Percentiles rank a stretch among this genome's conserved stretches.
Conservation (phyloP, 2,888 invertebrate species). For the Troides helena region DNA sequence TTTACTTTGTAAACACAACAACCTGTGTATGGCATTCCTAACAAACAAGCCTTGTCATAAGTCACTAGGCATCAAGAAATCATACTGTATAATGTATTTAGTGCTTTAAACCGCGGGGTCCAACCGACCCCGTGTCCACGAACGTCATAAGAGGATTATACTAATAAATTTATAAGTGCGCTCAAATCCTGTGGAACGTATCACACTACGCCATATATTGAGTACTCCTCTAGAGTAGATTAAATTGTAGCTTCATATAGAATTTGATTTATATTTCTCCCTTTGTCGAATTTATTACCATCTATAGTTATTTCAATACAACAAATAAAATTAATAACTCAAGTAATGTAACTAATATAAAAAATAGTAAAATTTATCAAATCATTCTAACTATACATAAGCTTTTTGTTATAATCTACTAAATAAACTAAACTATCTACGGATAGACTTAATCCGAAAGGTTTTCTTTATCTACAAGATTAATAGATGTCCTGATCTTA, state of each 20-base stretch:
- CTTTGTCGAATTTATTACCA: not conserved
- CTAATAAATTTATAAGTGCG: slow-evolving; percentile 67
- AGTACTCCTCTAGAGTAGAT: slow-evolving; percentile 37
- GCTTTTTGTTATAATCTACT: too few relatives aligned
- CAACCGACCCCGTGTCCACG: slow-evolving; percentile 41
- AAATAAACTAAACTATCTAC: too few relatives aligned
- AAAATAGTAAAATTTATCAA: too few relatives aligned
- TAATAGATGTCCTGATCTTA: too few relatives aligned
- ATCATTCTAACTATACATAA: too few relatives aligned
- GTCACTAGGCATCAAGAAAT: slow-evolving; percentile 29
- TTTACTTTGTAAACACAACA: slow-evolving; percentile 4
- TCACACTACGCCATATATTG: slow-evolving; percentile 42
- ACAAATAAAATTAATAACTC: too few relatives aligned
- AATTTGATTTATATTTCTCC: slow-evolving; percentile 19
- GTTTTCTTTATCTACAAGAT: too few relatives aligned
- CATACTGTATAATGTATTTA: slow-evolving; percentile 42
- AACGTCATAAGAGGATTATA: slow-evolving; percentile 63
- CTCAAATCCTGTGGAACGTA: slow-evolving; percentile 50
- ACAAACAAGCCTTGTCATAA: slow-evolving; percentile 22
- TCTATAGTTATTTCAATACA: not conserved
- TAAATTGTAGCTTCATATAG: slow-evolving; percentile 24
- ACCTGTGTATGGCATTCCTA: slow-evolving; percentile 10
- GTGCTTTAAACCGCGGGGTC: slow-evolving; percentile 41
- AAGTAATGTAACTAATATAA: too few relatives aligned
- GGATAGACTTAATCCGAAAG: too few relatives aligned